Evolutionary conservation across 2,113 vertebrate genomes (phyloP).

Genomic region (Elanus axillaris): DNA sequence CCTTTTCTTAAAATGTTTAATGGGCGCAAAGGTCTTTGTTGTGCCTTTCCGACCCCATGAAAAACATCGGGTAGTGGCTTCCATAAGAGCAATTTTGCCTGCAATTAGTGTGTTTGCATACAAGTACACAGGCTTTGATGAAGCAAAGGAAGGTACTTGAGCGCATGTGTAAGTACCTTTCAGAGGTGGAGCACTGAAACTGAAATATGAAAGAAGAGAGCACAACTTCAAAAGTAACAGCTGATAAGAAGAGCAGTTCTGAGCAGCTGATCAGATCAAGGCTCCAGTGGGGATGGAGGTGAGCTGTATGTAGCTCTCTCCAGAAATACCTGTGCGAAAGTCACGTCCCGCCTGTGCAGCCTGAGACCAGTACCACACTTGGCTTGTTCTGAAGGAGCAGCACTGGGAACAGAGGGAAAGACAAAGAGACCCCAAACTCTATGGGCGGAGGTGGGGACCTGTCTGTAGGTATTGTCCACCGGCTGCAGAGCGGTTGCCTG

Average conservation of each 20-base stretch:
- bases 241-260: background rate
- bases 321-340: background rate
- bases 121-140: conserved; percentile 39
- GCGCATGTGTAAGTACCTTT: background rate
- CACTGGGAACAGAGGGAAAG: background rate
- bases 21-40: background rate
- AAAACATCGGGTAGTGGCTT: background rate
- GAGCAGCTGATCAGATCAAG: background rate
- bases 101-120: conserved; percentile 39
- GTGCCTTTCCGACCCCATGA: background rate
- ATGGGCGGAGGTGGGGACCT: background rate
- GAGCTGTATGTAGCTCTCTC: background rate
- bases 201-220: background rate
- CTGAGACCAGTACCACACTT: background rate
- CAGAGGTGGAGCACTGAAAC: background rate
- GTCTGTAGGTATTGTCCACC: background rate
- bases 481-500: background rate
- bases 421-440: background rate
- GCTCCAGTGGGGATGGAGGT: background rate
- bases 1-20: conserved; percentile 4
- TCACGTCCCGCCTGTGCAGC: background rate
- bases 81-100: conserved; percentile 10
- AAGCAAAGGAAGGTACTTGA: conserved; percentile 1
- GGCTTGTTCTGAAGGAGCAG: background rate
- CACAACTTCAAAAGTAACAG: background rate